These are phyloP conservation scores for Bambusicola thoracicus DNA, from an alignment of 2,113 vertebrate genomes.

Conservation along the genomic window DNA sequence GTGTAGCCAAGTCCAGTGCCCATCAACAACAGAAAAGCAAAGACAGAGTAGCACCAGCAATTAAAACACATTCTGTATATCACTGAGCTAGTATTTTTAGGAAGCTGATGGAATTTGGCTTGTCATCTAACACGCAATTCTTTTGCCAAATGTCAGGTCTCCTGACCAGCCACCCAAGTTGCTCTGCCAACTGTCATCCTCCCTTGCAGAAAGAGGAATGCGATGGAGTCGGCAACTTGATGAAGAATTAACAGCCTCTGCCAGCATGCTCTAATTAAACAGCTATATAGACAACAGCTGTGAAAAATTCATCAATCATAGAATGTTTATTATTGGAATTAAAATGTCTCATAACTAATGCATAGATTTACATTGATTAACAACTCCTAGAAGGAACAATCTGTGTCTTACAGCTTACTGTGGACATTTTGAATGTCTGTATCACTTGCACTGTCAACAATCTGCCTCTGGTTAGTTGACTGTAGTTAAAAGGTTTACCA, in stretches of 20 bases:
- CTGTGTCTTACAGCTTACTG: background rate
- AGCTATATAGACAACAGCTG: conserved; percentile 66
- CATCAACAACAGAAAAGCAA: background rate
- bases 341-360: conserved; percentile 60
- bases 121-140: background rate
- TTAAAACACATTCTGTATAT: conserved; percentile 15
- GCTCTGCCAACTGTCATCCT: conserved; percentile 39
- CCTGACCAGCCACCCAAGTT: background rate
- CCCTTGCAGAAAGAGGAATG: background rate
- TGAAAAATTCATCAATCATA: conserved; percentile 72
- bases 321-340: conserved; percentile 70
- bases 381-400: conserved; percentile 20
- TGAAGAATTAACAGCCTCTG: conserved; percentile 46
- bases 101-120: conserved; percentile 58
- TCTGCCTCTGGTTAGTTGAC: background rate
- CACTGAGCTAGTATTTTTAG: conserved; percentile 51
- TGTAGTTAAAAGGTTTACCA: background rate
- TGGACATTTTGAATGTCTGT: background rate
- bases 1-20: background rate
- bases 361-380: conserved; percentile 70
- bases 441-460: background rate
- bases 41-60: background rate
- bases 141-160: conserved; percentile 27
- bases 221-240: background rate
- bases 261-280: conserved; percentile 65